Conservation (phyloP, 2,113 vertebrate species). For the Theristicus caerulescens region DNA sequence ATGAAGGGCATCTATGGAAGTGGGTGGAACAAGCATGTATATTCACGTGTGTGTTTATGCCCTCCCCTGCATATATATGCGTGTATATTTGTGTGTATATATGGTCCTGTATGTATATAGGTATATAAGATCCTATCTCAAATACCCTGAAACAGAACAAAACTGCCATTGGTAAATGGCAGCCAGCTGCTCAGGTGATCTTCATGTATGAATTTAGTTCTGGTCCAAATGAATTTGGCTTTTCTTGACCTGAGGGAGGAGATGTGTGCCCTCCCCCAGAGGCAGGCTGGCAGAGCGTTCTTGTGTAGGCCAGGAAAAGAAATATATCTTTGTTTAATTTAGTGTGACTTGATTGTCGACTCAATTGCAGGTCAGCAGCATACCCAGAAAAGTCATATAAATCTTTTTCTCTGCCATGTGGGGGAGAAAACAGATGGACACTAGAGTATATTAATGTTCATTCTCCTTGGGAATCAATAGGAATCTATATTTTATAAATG, state of each 20-base stretch:
- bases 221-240: background rate
- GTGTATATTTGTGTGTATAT: fast-evolving
- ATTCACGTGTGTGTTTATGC: background rate
- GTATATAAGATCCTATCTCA: too few relatives aligned
- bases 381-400: background rate
- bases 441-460: slow-evolving; percentile 29
- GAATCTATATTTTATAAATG: slow-evolving; percentile 65
- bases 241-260: background rate
- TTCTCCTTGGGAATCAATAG: slow-evolving; percentile 63
- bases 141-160: background rate
- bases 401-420: background rate
- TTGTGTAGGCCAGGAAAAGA: background rate
- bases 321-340: slow-evolving; percentile 39
- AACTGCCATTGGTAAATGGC: background rate
- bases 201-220: background rate
- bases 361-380: slow-evolving; percentile 23
- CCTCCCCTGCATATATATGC: fast-evolving
- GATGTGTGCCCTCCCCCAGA: background rate
- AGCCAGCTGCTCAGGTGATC: background rate
- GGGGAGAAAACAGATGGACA: slow-evolving; percentile 39
- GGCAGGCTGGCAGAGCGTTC: background rate
- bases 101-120: fast-evolving
- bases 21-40: fast-evolving
- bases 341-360: slow-evolving; percentile 27
- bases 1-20: background rate